A percentile compares a stretch with the other conserved stretches of the same genome.
phyloP scores from a whole-genome alignment of 2,113 vertebrate genomes.

The Cnemophilus loriae region DNA sequence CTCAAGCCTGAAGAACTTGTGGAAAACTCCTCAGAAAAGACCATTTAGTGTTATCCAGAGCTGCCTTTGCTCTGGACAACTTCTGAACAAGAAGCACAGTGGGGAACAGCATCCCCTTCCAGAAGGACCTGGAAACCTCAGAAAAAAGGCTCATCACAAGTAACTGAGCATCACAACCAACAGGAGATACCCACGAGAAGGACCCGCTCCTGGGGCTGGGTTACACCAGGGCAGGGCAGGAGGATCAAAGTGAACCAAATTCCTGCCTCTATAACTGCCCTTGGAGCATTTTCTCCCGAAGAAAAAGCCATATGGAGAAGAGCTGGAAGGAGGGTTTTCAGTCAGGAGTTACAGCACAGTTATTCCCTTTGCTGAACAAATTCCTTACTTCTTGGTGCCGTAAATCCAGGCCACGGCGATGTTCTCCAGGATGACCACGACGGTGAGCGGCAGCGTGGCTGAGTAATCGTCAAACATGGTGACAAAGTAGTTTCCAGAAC shows the following conservation, averaged over 20 bases:
- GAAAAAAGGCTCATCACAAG: not conserved
- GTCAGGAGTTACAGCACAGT: not conserved
- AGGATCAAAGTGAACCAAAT: not conserved
- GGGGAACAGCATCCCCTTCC: not conserved
- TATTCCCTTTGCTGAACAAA: not conserved
- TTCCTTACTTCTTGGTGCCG: conserved; percentile 90
- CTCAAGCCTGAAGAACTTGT: not conserved
- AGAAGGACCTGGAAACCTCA: not conserved
- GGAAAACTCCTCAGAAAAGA: not conserved
- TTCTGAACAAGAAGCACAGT: not conserved
- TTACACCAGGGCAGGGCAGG: not conserved
- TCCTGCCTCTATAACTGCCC: not conserved
- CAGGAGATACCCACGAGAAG: not conserved
- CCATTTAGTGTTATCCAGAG: rapidly evolving
- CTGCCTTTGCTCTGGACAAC: not conserved
- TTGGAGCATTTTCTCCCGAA: not conserved
- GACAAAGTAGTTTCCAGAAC: conserved; percentile 97
- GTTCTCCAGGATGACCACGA: conserved; percentile 97
- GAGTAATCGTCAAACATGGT: conserved; percentile 99
- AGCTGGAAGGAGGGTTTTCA: not conserved
- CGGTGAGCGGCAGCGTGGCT: conserved; percentile 90
- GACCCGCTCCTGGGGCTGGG: not conserved
- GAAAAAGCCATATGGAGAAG: not conserved
- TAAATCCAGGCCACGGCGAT: conserved; percentile 97
- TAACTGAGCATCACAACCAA: not conserved